Percentiles rank a stretch among this genome's conserved stretches.
phyloP scores from a whole-genome alignment of 2,888 invertebrate genomes.

The Quadriops clusia region DNA sequence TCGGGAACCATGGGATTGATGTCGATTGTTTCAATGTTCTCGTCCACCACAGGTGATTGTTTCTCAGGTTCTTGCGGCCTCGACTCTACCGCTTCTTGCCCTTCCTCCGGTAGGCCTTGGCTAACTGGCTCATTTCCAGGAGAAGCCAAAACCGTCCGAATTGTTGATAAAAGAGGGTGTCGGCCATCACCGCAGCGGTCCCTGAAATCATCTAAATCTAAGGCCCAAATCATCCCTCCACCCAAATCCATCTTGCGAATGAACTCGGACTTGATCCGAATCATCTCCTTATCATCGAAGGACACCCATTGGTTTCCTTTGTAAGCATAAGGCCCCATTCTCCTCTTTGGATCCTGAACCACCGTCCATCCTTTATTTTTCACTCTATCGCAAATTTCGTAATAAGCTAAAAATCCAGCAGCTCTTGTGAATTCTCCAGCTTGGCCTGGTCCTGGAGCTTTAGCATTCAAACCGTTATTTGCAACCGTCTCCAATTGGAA shows the following conservation, averaged over 20 bases:
- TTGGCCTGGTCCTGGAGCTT: conserved; percentile 65
- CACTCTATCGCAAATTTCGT: conserved; percentile 81
- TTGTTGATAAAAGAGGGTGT: conserved; percentile 68
- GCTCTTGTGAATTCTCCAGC: conserved; percentile 79
- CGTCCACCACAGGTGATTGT: no score
- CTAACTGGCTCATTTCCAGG: conserved; percentile 25
- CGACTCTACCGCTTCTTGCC: conserved; percentile 8
- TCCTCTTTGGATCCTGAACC: conserved; percentile 59
- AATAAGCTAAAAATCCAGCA: conserved; percentile 78
- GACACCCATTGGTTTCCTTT: conserved; percentile 87
- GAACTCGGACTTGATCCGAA: conserved; percentile 66
- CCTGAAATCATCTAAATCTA: conserved; percentile 79
- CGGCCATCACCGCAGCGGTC: conserved; percentile 65
- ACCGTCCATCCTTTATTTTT: conserved; percentile 68
- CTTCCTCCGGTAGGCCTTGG: conserved; percentile 15
- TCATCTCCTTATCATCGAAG: conserved; percentile 72
- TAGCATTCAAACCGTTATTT: conserved; percentile 57
- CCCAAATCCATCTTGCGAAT: conserved; percentile 65
- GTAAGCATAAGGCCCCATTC: conserved; percentile 82
- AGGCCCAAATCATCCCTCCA: conserved; percentile 85
- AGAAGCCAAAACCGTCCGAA: conserved; percentile 57
- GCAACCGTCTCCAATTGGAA: conserved; percentile 55
- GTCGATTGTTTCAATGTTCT: conserved; percentile 10
- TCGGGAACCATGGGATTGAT: conserved; percentile 14
- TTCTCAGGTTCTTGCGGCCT: conserved; percentile 12